Evolutionary conservation across 1,140 invertebrate species (phyloP), one percentile per base, ranked within the genome.

Genomic region (Orius insidiosus): DNA sequence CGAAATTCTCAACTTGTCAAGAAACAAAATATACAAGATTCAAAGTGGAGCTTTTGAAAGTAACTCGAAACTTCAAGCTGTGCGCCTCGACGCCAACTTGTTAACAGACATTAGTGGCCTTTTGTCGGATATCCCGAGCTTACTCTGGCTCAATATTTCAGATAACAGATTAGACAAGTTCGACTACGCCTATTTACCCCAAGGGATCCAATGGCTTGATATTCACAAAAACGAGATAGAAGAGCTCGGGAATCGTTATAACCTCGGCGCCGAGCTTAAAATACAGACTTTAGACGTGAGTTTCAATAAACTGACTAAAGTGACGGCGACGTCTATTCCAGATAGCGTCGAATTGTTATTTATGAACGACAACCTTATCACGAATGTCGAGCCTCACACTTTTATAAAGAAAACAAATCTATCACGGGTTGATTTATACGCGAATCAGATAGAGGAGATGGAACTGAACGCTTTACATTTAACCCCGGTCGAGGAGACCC

Each of bases 151-250:
- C 16, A 94, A 93, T 65, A 78, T 92, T 47, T 89, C 85, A 16
- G 84, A 87, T 64, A 94, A 94, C 67, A 75, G 79, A 56, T 67
- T 94, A 53, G 73, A 84, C 55, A 80, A 80, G 75, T 93, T 94
- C 65, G 87, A 93, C 63, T 93, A 90, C 61, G 74, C 79, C 10
- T 68, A 88, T 45, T 74, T 93, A 39, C 87, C 89, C 0, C 59
- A 65, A 37, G 78, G 75, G 50, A 67, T 93, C 47, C 79, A 86
- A 55, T 90, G 85, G 85, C 64, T 94, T 35, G 87, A 93, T 63
- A 68, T 94, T 55, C 86, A 90, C 62, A 79, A 80, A 57, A 94
- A 94, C 64, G 76, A 80, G 56, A 78, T 93, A 49, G 71, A 72
- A 57, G 76, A 86, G 56, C 66, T 94, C 1, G 76, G 78, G 19